Evolutionary conservation across 2,797 vertebrate genomes (phyloP).

Genomic region (Emys orbicularis): DNA sequence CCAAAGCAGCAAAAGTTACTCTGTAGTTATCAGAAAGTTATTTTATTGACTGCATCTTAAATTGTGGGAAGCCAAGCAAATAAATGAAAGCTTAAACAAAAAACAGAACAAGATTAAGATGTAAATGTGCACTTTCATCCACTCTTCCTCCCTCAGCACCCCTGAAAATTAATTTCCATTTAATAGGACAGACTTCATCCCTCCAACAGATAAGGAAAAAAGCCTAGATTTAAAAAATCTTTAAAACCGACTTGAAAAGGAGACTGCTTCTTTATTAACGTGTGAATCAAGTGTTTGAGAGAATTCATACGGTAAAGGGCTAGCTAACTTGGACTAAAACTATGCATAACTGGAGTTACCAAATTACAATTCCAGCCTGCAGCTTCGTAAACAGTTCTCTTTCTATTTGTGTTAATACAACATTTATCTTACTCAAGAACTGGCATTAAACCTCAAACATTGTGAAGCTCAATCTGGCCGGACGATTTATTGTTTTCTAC

Average conservation of each 20-base stretch:
- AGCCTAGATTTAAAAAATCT: not conserved
- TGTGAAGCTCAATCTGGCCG: constrained; percentile 47
- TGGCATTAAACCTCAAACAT: constrained; percentile 23
- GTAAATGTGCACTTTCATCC: not conserved
- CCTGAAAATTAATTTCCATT: not conserved
- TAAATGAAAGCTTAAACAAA: not conserved
- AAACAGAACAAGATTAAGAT: not conserved
- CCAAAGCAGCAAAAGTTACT: not conserved
- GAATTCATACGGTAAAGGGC: constrained; percentile 16
- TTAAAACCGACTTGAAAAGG: constrained; percentile 17
- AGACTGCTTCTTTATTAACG: not conserved
- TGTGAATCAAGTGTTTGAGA: constrained; percentile 30
- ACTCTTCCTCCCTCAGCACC: not conserved
- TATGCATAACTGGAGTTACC: constrained; percentile 11
- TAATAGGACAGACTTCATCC: not conserved
- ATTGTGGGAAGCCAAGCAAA: not conserved
- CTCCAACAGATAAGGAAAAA: not conserved
- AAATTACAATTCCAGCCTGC: constrained; percentile 46
- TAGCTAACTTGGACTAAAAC: constrained; percentile 13
- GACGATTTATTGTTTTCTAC: constrained; percentile 69
- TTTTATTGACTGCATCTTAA: not conserved
- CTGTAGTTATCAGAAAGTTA: not conserved
- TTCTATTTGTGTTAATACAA: constrained; percentile 37
- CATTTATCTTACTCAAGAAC: constrained; percentile 41
- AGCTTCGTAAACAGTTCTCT: constrained; percentile 32